Conservation (phyloP, 2,888 invertebrate genomes). For the Adineta ricciae region DNA sequence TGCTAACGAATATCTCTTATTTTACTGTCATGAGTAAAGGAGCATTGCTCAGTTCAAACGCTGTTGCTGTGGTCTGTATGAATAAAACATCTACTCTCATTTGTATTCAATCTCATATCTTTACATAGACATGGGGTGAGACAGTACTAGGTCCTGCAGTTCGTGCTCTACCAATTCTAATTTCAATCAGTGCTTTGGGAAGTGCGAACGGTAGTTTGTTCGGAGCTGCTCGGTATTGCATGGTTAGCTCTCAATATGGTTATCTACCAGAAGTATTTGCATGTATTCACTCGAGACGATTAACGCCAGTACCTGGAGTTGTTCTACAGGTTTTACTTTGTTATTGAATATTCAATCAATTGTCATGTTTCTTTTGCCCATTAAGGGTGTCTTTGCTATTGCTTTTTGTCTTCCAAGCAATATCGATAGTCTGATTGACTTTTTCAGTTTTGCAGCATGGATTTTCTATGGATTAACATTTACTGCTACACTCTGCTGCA, state of each 20-base stretch:
- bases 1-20: conserved; percentile 78
- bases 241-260: conserved; percentile 2
- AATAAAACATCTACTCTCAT: neutral
- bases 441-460: neutral
- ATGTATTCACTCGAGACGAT: neutral
- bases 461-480: conserved; percentile 8
- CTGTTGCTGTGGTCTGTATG: conserved; percentile 62
- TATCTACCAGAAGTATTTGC: conserved; percentile 22
- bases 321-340: neutral
- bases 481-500: neutral
- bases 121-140: neutral
- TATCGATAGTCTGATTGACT: neutral
- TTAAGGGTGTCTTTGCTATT: neutral
- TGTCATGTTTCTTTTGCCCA: too few relatives aligned
- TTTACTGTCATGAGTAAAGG: conserved; percentile 71
- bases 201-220: neutral
- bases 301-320: neutral
- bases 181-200: neutral
- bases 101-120: neutral
- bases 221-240: neutral
- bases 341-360: too few relatives aligned
- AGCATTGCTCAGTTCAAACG: conserved; percentile 69
- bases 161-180: neutral
- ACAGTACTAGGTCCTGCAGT: neutral
- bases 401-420: neutral